Evolutionary conservation across 2,113 vertebrate genomes (phyloP).

Genomic region (Gallinago jamesoni): DNA sequence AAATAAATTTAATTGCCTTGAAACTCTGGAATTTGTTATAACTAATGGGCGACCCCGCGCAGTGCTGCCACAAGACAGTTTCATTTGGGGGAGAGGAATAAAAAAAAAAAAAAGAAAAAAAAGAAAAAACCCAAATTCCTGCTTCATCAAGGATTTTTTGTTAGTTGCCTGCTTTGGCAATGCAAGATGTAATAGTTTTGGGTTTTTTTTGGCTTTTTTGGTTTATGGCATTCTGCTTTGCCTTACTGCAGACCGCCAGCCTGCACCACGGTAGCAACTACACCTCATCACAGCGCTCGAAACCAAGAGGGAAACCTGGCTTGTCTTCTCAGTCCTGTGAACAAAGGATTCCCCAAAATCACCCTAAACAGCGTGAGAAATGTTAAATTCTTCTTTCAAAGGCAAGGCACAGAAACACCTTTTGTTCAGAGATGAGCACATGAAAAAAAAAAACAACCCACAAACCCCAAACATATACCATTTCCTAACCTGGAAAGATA

Average conservation of each 20-base stretch:
- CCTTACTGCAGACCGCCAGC: not conserved
- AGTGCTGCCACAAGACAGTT: not conserved
- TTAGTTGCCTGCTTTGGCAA: not conserved
- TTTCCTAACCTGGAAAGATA: not conserved
- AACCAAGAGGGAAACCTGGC: not conserved
- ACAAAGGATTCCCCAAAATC: not conserved
- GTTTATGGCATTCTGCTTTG: not conserved
- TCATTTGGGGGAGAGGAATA: too few species aligned
- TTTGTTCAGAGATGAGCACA: not conserved
- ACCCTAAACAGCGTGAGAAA: not conserved
- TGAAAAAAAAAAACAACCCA: not conserved
- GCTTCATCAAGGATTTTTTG: not conserved
- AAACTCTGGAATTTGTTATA: not conserved
- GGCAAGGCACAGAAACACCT: not conserved
- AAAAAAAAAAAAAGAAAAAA: not conserved
- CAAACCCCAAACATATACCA: too few species aligned
- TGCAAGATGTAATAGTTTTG: not conserved
- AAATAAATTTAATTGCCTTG: not conserved
- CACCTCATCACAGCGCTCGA: not conserved
- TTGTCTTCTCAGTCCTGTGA: not conserved
- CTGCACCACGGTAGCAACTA: too few species aligned
- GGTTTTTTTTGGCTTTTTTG: not conserved
- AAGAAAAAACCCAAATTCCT: not conserved
- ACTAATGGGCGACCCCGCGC: not conserved
- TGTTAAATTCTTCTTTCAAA: not conserved